Base-by-base conservation (phyloP, 1,140 invertebrate species). In the Musca domestica region DNA sequence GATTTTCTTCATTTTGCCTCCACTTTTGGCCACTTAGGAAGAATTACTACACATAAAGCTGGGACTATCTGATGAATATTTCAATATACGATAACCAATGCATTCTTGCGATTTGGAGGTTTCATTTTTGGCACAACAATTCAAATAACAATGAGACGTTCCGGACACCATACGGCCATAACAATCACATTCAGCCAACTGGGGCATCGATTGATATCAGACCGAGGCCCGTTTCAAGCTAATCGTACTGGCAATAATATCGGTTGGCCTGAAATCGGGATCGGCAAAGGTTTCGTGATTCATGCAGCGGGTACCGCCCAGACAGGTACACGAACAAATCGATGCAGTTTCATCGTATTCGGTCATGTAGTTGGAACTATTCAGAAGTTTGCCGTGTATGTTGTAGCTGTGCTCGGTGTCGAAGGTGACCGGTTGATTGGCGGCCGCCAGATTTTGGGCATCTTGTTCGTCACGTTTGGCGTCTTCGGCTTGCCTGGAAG, bases 401-500 rank as follows among this genome's bases (percentile, higher is more conserved):
- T 76, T 80, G 64, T 80, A 80, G 1, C 74, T 74, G 30, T 74
- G 74, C 41, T 81, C 80, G 14, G 75, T 74, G 25, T 73, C 70
- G 30, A 64, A 81, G 7, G 76, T 74, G 2, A 81, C 64, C 0
- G 73, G 74, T 63, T 75, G 74, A 41, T 74, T 75, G 12, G 74
- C 70, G 9, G 74, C 71, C 5, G 72, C 72, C 27, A 71, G 64
- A 61, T 79, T 74, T 71, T 92, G 88, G 17, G 94, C 85, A 74
- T 93, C 92, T 66, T 91, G 91, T 75, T 97, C 94, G 25, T 95
- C 93, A 12, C 92, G 83, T 67, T 92, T 87, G 64, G 93, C 92
- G 75, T 96, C 95, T 75, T 94, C 93, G 2, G 93, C 94, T 81
- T 96, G 95, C 87, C 89, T 91, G 64, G 0, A 70, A 56, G 48